phyloP scores from a whole-genome alignment of 2,888 invertebrate species.

The Cerceris rybyensis region DNA sequence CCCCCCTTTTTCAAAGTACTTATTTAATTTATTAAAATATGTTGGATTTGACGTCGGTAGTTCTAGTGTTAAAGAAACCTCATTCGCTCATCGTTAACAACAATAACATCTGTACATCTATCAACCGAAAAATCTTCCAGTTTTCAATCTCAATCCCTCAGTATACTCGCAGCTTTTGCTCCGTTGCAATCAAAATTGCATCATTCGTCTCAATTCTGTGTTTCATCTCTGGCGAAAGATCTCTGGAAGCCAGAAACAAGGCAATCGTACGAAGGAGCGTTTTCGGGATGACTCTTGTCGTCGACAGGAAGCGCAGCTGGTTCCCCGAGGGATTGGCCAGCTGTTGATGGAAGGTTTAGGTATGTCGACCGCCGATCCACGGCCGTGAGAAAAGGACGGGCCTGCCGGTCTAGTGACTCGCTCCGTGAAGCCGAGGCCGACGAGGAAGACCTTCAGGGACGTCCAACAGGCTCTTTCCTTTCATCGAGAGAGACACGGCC shows the following conservation, averaged over 20 bases:
- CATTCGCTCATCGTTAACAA: too few relatives aligned
- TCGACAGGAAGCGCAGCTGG: constrained; percentile 77
- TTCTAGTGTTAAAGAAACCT: too few relatives aligned
- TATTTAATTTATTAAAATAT: too few relatives aligned
- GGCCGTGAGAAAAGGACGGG: constrained; percentile 77
- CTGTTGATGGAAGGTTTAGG: constrained; percentile 78
- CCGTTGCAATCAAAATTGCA: neutral
- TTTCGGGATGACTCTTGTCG: constrained; percentile 69
- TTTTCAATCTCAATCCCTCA: too few relatives aligned
- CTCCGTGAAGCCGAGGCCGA: constrained; percentile 63
- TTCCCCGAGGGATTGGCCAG: constrained; percentile 75
- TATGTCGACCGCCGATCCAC: constrained; percentile 69
- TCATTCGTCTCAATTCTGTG: too few relatives aligned
- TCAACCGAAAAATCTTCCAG: too few relatives aligned
- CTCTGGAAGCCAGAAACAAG: constrained; percentile 7
- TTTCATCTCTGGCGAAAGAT: neutral
- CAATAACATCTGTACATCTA: too few relatives aligned
- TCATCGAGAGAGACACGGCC: constrained; percentile 47
- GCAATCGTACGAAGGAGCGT: constrained; percentile 20
- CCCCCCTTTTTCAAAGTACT: too few relatives aligned
- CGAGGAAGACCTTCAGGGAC: constrained; percentile 70
- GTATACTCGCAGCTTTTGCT: too few relatives aligned
- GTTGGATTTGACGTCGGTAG: too few relatives aligned
- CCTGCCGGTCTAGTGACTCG: constrained; percentile 64
- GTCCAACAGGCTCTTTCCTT: constrained; percentile 67